These are phyloP conservation scores for Steatocranus sp. DNA, from an alignment of 2,797 vertebrate genomes.

Conservation along the genomic window DNA sequence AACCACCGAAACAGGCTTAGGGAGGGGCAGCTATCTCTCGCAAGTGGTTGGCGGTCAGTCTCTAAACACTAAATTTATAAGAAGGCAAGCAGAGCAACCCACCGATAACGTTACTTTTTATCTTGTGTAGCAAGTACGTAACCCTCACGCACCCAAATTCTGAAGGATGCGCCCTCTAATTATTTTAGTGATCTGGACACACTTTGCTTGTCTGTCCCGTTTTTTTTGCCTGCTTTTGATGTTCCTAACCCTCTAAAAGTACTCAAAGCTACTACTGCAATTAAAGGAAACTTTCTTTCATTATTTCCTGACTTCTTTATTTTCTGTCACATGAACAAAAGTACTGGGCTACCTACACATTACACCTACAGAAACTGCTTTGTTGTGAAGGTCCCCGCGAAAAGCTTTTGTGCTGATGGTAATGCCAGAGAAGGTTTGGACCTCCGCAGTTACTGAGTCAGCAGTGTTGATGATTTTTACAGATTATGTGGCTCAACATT, in stretches of 20 bases:
- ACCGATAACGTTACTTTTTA: background rate
- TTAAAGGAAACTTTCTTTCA: background rate
- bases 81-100: background rate
- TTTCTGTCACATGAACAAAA: background rate
- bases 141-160: background rate
- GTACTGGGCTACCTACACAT: background rate
- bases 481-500: background rate
- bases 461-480: background rate
- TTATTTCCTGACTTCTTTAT: background rate
- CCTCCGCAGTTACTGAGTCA: background rate
- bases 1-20: background rate
- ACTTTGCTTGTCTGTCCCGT: background rate
- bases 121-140: background rate
- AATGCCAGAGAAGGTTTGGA: background rate
- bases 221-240: background rate
- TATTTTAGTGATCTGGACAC: background rate
- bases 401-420: background rate
- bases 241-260: background rate
- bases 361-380: background rate
- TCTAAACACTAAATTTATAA: background rate
- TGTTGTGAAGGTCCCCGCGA: background rate
- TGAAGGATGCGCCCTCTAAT: background rate
- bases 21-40: background rate
- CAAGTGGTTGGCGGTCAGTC: background rate
- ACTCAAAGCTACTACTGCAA: background rate